Evolutionary conservation across 2,797 vertebrate genomes (phyloP).

Genomic region (Urocyon cinereoargenteus): DNA sequence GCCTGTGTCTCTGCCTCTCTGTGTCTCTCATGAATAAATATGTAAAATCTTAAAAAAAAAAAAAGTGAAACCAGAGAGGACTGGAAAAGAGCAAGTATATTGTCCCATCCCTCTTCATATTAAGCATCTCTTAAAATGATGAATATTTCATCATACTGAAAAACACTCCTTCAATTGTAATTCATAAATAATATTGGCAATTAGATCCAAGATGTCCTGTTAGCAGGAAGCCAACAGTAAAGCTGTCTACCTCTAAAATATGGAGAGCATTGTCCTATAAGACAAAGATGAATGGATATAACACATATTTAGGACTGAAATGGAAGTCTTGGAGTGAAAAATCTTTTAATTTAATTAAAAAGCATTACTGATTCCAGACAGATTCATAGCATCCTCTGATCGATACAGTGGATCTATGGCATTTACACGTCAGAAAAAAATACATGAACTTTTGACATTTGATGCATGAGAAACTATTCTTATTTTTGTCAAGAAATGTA

Average conservation of each 20-base stretch:
- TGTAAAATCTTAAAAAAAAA: no score
- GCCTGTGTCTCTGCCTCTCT: no score
- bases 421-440: slow-evolving; percentile 77
- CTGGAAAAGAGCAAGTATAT: not conserved
- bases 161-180: slow-evolving; percentile 74
- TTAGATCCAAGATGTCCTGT: slow-evolving; percentile 81
- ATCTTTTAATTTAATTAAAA: slow-evolving; percentile 87
- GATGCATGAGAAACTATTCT: slow-evolving; percentile 69
- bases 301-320: slow-evolving; percentile 77
- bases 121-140: slow-evolving; percentile 71
- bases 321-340: slow-evolving; percentile 78
- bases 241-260: slow-evolving; percentile 76
- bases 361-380: slow-evolving; percentile 81
- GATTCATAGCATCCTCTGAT: slow-evolving; percentile 72
- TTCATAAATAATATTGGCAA: slow-evolving; percentile 81
- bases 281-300: slow-evolving; percentile 77
- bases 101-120: not conserved
- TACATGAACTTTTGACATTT: slow-evolving; percentile 80
- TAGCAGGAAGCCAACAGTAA: slow-evolving; percentile 81
- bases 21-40: no score
- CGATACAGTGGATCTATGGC: slow-evolving; percentile 61
- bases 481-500: slow-evolving; percentile 73
- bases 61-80: not conserved
- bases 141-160: slow-evolving; percentile 75
- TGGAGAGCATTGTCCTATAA: slow-evolving; percentile 66